A percentile compares a stretch with the other conserved stretches of the same genome.
Conservation (phyloP, 2,113 vertebrate species). For the Sapajus apella region DNA sequence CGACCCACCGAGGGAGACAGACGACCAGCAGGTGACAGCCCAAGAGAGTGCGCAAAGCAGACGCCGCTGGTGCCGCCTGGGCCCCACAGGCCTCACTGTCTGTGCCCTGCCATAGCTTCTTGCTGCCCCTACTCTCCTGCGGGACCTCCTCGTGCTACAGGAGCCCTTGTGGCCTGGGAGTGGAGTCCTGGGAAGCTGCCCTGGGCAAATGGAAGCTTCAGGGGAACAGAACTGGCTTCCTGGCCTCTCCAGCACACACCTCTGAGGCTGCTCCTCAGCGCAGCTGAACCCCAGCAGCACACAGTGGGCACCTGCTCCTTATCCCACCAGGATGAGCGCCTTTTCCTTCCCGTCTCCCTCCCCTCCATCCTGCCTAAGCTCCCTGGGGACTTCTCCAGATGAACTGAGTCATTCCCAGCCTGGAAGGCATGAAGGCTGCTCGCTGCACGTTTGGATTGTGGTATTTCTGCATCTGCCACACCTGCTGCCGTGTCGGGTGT, state of each 20-base stretch:
- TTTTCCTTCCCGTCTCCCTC: not conserved
- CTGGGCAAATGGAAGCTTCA: not conserved
- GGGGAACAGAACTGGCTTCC: no score
- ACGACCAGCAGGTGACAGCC: not conserved
- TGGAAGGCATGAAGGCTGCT: not conserved
- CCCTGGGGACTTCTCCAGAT: not conserved
- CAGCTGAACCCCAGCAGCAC: not conserved
- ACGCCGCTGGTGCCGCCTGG: not conserved
- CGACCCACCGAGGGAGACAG: not conserved
- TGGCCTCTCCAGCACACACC: accelerated
- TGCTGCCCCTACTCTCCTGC: accelerated
- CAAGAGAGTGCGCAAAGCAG: no score
- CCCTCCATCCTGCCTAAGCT: not conserved
- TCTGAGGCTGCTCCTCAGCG: not conserved
- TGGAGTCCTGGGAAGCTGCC: not conserved
- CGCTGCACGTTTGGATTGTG: no score
- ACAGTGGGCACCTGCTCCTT: not conserved
- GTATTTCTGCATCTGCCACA: no score
- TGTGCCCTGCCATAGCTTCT: not conserved
- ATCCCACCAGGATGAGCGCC: not conserved
- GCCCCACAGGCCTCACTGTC: no score
- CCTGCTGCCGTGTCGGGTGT: no score
- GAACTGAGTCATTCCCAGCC: not conserved
- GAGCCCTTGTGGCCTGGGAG: no score
- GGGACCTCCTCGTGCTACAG: not conserved